phyloP scores from a whole-genome alignment of 2,113 vertebrate genomes.

The Calypte anna region DNA sequence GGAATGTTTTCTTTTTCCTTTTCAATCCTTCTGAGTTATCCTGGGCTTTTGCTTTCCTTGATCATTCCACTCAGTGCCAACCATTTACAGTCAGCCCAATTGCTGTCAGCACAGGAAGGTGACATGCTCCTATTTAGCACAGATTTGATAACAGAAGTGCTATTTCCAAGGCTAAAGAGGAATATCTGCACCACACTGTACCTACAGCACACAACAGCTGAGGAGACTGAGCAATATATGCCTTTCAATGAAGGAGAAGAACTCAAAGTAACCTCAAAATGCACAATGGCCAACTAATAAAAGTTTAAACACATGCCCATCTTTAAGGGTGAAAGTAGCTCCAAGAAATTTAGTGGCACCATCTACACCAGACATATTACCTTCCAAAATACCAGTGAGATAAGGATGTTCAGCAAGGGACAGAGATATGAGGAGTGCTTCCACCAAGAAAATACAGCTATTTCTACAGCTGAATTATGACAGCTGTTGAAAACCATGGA shows the following conservation, averaged over 20 bases:
- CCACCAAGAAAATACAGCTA: not conserved
- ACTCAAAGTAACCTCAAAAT: not conserved
- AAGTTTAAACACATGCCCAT: not conserved
- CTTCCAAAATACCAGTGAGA: not conserved
- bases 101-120: conserved; percentile 25
- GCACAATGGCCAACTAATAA: not conserved
- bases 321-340: not conserved
- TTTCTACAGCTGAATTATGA: not conserved
- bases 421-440: not conserved
- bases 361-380: not conserved
- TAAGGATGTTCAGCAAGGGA: not conserved
- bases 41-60: not conserved
- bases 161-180: not conserved
- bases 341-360: not conserved
- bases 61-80: not conserved
- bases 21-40: not conserved
- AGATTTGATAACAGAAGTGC: not conserved
- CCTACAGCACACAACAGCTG: not conserved
- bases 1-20: not conserved
- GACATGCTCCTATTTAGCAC: not conserved
- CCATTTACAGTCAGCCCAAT: not conserved
- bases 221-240: not conserved
- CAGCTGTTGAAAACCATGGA: conserved; percentile 54
- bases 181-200: not conserved
- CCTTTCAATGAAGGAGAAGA: not conserved